Base-by-base conservation (phyloP, 2,113 vertebrate species). In the Sula dactylatra region DNA sequence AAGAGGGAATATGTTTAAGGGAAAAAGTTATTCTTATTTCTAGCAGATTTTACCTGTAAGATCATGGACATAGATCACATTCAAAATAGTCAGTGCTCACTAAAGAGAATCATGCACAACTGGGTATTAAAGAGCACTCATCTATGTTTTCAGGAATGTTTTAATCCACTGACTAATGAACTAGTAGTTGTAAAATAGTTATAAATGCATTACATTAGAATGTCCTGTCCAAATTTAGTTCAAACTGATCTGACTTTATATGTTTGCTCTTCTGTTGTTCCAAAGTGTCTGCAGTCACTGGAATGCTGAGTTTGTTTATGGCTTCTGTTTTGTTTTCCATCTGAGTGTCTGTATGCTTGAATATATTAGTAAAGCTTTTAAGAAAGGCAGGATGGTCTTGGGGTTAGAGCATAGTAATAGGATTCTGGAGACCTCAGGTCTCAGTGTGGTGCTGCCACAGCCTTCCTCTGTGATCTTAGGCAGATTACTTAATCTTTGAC, bases 311-410 rank as follows among this genome's bases (percentile, higher is more conserved):
- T 74, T 93, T 94, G 45, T 67, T 89, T 93, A 66, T 55, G 64
- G 45, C 32, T 94, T 87, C 78, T 91, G 54, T 2, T 72, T 91
- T 78, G 71, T 25, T 85, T 94, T 95, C 86, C 42, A 26, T 72
- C 65, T 29, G n/a, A 69, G 71, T n/a, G 34, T 82, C 54, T 70
- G 18, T 81, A 50, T 80, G 45, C 38, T 89, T 82, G 78, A 76
- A 97, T 76, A n/a, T 50, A 88, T 90, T 66, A 91, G 74, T 80
- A 89, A 95, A 96, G 84, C 86, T 95, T 95, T 95, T 94, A 94
- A 80, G 88, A 84, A 74, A 82, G 45, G 42, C 81, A 76, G 49
- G 73, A 64, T 77, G 36, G 70, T 87, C 81, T 94, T 81, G 89
- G 81, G 72, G 72, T 92, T 96, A 94, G 81, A 89, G 54, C 66